These are phyloP conservation scores for Sisor rabdophorus DNA, from an alignment of 2,113 vertebrate species.

Conservation along the genomic window DNA sequence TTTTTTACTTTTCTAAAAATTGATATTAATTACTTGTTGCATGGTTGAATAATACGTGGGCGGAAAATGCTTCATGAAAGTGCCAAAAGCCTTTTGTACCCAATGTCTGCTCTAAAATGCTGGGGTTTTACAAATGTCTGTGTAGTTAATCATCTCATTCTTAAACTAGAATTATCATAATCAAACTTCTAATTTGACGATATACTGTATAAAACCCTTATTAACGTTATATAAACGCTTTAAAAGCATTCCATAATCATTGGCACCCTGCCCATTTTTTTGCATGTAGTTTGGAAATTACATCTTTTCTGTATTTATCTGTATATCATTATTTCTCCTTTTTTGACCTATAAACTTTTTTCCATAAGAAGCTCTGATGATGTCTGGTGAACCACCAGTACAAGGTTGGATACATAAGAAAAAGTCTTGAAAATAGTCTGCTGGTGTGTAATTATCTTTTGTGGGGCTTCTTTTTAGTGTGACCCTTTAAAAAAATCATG, in stretches of 20 bases:
- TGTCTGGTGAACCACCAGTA: neutral
- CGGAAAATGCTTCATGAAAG: slow-evolving; percentile 6
- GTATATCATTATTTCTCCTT: neutral
- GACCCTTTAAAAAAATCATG: no score
- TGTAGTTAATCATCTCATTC: neutral
- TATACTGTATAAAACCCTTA: neutral
- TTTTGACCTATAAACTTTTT: neutral
- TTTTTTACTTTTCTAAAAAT: slow-evolving; percentile 29
- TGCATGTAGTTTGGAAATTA: neutral
- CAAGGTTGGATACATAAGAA: neutral
- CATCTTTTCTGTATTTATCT: neutral
- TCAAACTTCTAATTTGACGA: neutral
- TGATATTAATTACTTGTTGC: neutral
- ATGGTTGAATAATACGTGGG: neutral
- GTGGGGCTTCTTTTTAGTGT: no score
- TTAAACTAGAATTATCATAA: neutral
- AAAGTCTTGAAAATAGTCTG: neutral
- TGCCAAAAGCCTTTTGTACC: slow-evolving; percentile 8
- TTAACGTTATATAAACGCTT: neutral
- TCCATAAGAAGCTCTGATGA: neutral
- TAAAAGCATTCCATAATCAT: neutral
- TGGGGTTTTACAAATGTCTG: no score
- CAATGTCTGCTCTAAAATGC: neutral
- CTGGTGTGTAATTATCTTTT: neutral
- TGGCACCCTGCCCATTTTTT: neutral